These are phyloP conservation scores for Chloroclysta siterata DNA, from an alignment of 2,888 invertebrate species.

Conservation along the genomic window DNA sequence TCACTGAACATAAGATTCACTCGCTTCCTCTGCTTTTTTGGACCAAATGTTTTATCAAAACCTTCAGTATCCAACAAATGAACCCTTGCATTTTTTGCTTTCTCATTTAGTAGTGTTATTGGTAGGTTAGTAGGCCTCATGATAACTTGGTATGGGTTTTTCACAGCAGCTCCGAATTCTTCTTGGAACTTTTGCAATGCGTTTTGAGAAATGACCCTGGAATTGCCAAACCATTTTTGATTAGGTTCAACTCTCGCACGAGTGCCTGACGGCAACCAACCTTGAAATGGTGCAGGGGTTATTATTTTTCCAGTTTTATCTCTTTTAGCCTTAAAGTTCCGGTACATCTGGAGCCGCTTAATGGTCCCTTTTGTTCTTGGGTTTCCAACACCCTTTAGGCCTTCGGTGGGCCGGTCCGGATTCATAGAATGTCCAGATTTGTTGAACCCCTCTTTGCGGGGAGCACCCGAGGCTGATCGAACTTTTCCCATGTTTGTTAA, in stretches of 20 bases:
- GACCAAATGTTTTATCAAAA: conserved; percentile 97
- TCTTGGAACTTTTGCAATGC: conserved; percentile 96
- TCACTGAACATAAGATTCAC: conserved; percentile 92
- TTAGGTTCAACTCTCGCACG: conserved; percentile 98
- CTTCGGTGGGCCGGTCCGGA: conserved; percentile 92
- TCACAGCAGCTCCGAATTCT: conserved; percentile 96
- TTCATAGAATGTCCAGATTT: conserved; percentile 97
- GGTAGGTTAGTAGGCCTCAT: conserved; percentile 98
- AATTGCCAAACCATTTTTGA: conserved; percentile 99
- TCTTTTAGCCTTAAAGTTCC: conserved; percentile 97
- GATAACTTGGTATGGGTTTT: conserved; percentile 98
- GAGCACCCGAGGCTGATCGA: conserved; percentile 88
- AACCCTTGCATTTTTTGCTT: conserved; percentile 94
- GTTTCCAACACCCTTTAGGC: conserved; percentile 93
- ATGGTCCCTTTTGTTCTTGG: conserved; percentile 96
- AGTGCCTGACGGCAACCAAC: conserved; percentile 93
- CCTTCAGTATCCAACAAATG: conserved; percentile 98
- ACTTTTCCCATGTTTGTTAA: conserved; percentile 89
- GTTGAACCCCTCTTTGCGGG: conserved; percentile 93
- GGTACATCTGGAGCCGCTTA: conserved; percentile 98
- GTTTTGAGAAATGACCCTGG: conserved; percentile 97
- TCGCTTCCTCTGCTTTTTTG: conserved; percentile 95
- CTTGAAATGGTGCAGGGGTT: conserved; percentile 98
- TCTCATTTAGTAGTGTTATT: conserved; percentile 96
- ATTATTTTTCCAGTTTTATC: conserved; percentile 95